Conservation (phyloP, 2,797 vertebrate genomes). For the Anniella stebbinsi region DNA sequence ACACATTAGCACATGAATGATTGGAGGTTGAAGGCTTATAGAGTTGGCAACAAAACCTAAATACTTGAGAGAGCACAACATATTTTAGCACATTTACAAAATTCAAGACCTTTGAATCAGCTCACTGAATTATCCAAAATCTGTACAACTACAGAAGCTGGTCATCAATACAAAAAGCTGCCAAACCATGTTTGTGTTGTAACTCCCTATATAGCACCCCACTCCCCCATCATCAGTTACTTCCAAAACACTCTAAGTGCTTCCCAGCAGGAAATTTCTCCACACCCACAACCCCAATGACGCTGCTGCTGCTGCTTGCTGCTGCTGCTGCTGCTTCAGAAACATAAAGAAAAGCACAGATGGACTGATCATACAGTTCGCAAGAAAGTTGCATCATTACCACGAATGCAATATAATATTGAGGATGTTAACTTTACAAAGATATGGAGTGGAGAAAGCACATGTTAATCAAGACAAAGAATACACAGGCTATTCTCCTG, state of each 20-base stretch:
- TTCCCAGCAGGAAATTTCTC: not conserved
- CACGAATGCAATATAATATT: not conserved
- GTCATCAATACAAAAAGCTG: not conserved
- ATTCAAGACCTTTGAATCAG: slow-evolving; percentile 1
- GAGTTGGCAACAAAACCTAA: slow-evolving; percentile 8
- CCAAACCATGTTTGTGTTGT: not conserved
- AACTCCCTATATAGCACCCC: not conserved
- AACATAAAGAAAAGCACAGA: not conserved
- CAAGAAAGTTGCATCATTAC: not conserved
- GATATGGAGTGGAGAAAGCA: not conserved
- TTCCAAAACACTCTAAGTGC: not conserved
- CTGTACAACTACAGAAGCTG: not conserved
- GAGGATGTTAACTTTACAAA: not conserved
- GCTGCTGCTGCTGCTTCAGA: not conserved
- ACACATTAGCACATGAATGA: slow-evolving; percentile 3
- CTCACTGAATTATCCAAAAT: slow-evolving; percentile 11
- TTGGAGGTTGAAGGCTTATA: not conserved
- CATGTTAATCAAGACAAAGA: not conserved
- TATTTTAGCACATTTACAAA: not conserved
- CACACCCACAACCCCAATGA: not conserved
- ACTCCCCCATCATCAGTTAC: not conserved
- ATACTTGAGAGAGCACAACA: not conserved
- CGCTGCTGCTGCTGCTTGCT: too few relatives aligned
- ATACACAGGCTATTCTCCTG: not conserved
- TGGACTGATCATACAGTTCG: not conserved